Evolutionary conservation across 2,113 vertebrate species (phyloP).

Genomic region (Capreolus pygargus): DNA sequence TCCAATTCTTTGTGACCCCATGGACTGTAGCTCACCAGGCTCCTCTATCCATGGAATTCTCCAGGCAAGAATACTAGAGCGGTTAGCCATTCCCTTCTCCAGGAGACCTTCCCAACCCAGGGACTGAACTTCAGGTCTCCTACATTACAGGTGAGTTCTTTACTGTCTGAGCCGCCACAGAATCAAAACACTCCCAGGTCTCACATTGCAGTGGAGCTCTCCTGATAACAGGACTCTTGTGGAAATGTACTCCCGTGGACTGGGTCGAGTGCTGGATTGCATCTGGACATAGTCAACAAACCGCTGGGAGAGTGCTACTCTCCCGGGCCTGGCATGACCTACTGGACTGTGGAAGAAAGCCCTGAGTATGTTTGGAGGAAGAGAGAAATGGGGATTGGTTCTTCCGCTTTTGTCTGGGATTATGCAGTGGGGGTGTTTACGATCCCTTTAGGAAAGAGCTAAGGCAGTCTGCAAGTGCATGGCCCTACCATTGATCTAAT

Average conservation of each 20-base stretch:
- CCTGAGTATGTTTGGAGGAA: background rate
- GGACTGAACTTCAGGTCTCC: background rate
- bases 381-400: background rate
- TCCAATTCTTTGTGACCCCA: background rate
- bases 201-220: background rate
- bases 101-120: background rate
- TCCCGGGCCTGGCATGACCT: fast-evolving
- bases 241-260: background rate
- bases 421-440: background rate
- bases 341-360: background rate
- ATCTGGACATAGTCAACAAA: background rate
- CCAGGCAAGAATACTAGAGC: background rate
- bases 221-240: background rate
- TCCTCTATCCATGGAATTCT: background rate
- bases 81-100: background rate
- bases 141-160: background rate
- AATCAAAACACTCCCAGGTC: background rate
- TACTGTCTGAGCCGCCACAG: background rate
- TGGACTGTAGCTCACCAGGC: background rate
- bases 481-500: background rate
- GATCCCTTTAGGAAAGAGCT: background rate
- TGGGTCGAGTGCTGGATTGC: background rate
- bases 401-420: background rate
- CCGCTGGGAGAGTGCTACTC: background rate
- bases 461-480: background rate